These are phyloP conservation scores for Mionectes macconnelli DNA, from an alignment of 2,113 vertebrate species.

Conservation along the genomic window DNA sequence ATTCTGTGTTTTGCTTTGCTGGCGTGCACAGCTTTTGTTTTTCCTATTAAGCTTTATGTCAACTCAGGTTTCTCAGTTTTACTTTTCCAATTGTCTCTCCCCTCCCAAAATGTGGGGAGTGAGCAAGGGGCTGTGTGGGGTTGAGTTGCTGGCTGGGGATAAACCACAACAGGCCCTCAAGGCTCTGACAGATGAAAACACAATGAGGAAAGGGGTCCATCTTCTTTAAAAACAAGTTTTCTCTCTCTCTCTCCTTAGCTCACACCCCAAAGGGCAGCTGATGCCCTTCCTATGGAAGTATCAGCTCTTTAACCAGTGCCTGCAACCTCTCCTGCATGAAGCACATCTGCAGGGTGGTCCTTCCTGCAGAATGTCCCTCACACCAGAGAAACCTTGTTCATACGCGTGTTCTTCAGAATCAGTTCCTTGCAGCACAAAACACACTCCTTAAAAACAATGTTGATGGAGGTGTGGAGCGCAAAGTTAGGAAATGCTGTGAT, in stretches of 20 bases:
- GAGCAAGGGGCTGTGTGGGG: background rate
- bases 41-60: background rate
- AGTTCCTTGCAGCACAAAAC: background rate
- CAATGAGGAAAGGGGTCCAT: background rate
- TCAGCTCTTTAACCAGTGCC: background rate
- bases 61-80: background rate
- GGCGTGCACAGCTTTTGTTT: background rate
- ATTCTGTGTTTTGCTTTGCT: background rate
- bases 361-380: background rate
- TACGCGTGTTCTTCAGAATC: background rate
- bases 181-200: background rate
- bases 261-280: background rate
- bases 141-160: background rate
- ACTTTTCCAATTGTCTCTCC: background rate
- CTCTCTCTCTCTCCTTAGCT: background rate
- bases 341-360: background rate
- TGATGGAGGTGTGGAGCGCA: background rate
- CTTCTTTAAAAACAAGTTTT: background rate
- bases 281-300: background rate
- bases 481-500: conserved; percentile 25
- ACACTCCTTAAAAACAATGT: background rate
- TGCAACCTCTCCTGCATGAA: background rate
- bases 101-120: background rate
- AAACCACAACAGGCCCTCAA: rapidly evolving
- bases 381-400: background rate